Evolutionary conservation across 2,113 vertebrate species (phyloP).

Genomic region (Nicator chloris): DNA sequence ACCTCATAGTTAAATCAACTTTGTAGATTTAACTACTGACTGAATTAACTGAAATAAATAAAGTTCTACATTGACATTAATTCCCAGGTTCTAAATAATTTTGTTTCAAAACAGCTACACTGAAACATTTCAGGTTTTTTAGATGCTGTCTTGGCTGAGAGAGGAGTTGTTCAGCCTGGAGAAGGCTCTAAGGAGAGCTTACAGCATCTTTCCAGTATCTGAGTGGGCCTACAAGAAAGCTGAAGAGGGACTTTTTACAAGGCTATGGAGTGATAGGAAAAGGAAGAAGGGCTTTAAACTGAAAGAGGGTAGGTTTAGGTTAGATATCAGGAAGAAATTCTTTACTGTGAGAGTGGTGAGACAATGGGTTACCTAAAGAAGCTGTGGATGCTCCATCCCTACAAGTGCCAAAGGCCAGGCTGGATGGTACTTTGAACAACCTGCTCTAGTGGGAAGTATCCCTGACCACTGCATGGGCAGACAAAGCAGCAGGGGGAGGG

Average conservation of each 20-base stretch:
- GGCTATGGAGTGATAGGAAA: neutral
- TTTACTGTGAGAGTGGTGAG: neutral
- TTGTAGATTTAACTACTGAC: neutral
- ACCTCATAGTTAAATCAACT: neutral
- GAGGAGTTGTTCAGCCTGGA: neutral
- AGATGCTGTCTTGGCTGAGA: neutral
- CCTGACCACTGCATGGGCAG: neutral
- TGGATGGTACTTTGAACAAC: neutral
- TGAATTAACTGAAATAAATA: neutral
- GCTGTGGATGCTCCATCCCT: neutral
- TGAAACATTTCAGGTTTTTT: neutral
- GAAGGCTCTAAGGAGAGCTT: neutral
- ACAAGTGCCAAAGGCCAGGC: neutral
- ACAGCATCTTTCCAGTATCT: neutral
- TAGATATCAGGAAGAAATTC: neutral
- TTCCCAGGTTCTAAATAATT: neutral
- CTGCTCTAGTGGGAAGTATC: neutral
- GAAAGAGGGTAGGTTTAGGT: neutral
- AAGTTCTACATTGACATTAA: neutral
- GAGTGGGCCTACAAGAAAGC: neutral
- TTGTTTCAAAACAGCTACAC: neutral
- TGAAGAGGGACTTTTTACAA: neutral
- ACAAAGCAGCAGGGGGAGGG: fast-evolving
- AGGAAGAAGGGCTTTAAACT: neutral
- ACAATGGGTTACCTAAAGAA: neutral